Evolutionary conservation across 1,140 invertebrate genomes (phyloP).

Genomic region (Diorhabda elongata): DNA sequence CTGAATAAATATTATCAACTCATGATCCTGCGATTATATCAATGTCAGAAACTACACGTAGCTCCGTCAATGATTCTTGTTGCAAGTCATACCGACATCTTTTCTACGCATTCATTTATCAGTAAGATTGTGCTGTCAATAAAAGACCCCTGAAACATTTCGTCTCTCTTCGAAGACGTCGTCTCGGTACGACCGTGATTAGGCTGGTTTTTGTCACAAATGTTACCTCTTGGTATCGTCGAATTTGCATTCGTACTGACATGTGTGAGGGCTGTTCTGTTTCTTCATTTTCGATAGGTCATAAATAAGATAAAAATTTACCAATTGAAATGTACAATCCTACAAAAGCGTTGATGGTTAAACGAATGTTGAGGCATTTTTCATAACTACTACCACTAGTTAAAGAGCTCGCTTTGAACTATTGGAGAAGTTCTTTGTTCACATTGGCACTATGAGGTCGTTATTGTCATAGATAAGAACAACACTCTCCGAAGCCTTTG

Average conservation of each 20-base stretch:
- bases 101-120: conserved; percentile 26
- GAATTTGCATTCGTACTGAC: conserved; percentile 5
- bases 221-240: conserved; percentile 24
- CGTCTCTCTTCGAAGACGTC: conserved; percentile 15
- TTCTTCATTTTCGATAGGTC: too few relatives aligned
- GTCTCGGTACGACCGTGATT: conserved; percentile 24
- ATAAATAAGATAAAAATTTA: too few relatives aligned
- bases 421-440: too few relatives aligned
- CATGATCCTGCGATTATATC: not conserved
- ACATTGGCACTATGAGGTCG: too few relatives aligned
- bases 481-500: too few relatives aligned
- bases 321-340: too few relatives aligned
- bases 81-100: conserved; percentile 28
- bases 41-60: conserved; percentile 3
- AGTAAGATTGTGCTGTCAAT: conserved; percentile 34
- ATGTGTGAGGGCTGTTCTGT: too few relatives aligned
- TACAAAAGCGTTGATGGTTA: too few relatives aligned
- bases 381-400: too few relatives aligned
- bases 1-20: not conserved
- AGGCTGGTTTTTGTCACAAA: conserved; percentile 35
- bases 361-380: too few relatives aligned
- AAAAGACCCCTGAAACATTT: conserved; percentile 21
- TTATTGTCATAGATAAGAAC: too few relatives aligned
- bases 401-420: too few relatives aligned
- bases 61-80: conserved; percentile 8